phyloP scores from a whole-genome alignment of 2,113 vertebrate genomes.

The Paralichthys olivaceus region DNA sequence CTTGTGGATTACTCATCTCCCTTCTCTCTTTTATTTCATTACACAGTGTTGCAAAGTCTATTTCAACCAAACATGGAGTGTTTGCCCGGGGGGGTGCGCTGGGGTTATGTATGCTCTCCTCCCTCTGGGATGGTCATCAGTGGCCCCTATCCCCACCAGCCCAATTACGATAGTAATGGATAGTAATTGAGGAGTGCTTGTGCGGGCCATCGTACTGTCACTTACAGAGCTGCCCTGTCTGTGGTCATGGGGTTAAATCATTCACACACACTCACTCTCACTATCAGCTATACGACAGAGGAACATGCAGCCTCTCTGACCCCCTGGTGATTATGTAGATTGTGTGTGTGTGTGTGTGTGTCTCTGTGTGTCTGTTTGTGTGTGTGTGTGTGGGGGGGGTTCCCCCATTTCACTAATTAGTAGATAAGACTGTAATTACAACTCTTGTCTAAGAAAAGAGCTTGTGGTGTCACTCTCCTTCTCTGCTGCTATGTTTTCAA shows the following conservation, averaged over 20 bases:
- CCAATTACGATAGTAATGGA: conserved; percentile 33
- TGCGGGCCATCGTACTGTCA: conserved; percentile 9
- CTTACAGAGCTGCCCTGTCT: conserved; percentile 4
- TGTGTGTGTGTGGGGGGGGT: background rate
- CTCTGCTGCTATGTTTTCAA: conserved; percentile 22
- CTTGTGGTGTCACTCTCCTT: conserved; percentile 39
- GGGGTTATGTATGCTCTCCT: conserved; percentile 34
- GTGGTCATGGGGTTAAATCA: conserved; percentile 44
- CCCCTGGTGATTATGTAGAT: conserved; percentile 62
- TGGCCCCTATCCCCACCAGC: conserved; percentile 16
- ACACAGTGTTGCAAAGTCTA: background rate
- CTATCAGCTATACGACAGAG: conserved; percentile 42
- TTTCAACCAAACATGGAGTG: background rate
- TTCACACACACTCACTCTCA: conserved; percentile 8
- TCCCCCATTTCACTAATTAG: conserved; percentile 66
- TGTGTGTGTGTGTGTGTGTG: conserved; percentile 16
- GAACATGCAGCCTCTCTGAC: conserved; percentile 48
- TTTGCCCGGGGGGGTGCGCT: background rate
- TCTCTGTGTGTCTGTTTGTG: conserved; percentile 11
- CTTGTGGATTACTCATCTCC: background rate
- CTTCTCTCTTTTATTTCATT: too few species aligned
- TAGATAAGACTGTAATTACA: conserved; percentile 71
- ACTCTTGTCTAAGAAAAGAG: conserved; percentile 41
- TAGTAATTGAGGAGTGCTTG: conserved; percentile 21
- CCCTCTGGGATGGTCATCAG: conserved; percentile 23